Percentiles rank a stretch among this genome's conserved stretches.
Conservation (phyloP, 2,113 vertebrate species). For the Oryzias curvinotus region DNA sequence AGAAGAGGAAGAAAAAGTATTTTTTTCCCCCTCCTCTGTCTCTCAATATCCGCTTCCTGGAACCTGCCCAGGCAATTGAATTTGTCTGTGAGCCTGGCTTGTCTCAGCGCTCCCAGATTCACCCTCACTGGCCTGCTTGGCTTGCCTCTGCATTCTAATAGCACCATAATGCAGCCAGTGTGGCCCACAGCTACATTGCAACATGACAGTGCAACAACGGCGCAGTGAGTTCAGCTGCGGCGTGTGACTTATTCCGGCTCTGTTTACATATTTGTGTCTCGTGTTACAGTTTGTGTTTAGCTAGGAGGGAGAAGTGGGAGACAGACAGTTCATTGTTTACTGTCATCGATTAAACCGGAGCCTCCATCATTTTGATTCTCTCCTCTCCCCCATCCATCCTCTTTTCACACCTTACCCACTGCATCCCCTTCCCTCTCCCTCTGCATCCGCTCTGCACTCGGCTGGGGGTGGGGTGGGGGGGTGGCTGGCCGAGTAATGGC, state of each 20-base stretch:
- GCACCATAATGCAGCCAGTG: conserved; percentile 60
- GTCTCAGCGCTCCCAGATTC: conserved; percentile 51
- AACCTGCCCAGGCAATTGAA: conserved; percentile 67
- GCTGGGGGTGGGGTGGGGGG: neutral
- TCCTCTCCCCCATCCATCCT: conserved; percentile 14
- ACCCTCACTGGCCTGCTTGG: conserved; percentile 46
- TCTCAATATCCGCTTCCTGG: conserved; percentile 64
- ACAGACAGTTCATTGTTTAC: conserved; percentile 59
- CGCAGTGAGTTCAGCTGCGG: conserved; percentile 29
- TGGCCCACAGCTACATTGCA: conserved; percentile 54
- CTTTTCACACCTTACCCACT: conserved; percentile 44
- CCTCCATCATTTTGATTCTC: conserved; percentile 15
- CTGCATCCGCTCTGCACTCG: conserved; percentile 46
- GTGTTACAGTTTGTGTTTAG: conserved; percentile 62
- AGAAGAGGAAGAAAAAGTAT: conserved; percentile 16
- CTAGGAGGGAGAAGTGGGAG: conserved; percentile 33
- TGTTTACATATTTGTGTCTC: conserved; percentile 47
- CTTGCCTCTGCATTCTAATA: conserved; percentile 65
- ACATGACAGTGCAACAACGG: conserved; percentile 57
- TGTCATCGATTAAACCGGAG: conserved; percentile 51
- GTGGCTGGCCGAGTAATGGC: conserved; percentile 59
- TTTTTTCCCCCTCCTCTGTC: conserved; percentile 35
- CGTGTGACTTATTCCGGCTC: conserved; percentile 18
- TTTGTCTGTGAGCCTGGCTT: conserved; percentile 73
- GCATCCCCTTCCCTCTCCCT: conserved; percentile 37